Base-by-base conservation (phyloP, 2,888 invertebrate species). In the Leptogaster cylindrica region DNA sequence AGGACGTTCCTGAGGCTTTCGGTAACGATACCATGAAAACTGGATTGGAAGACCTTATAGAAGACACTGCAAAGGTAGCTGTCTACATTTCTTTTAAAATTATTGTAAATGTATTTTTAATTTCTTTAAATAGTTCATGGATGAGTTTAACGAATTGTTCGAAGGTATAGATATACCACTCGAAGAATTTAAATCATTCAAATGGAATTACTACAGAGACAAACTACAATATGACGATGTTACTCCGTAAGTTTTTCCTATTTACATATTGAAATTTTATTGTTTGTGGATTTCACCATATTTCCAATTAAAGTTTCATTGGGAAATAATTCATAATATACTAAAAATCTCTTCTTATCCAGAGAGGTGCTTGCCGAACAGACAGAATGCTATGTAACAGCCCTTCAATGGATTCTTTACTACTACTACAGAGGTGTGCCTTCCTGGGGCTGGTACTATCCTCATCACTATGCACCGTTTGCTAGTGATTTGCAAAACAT, bases 391-490 rank as follows among this genome's bases (percentile, higher is more conserved):
- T 99, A 97, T 78, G 90, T 98, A 7, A 84, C 90, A 39, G 97
- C 96, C 0, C 88, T 99, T 52, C 97, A 98, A 75, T 99, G 98
- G 98, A 95, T 95, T 77, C 83, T 98, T 14, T 87, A 91, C 77
- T 99, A 99, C 80, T 99, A 99, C 80, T 98, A 96, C 81, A 89
- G 93, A 75, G 98, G 98, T 4, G 94, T 96, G 46, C 91, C 92
- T 58, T 97, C 96, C 0, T 99, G 99, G 99, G 92, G 94, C 27
- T 99, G 98, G 98, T 97, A 86, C 82, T 99, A 97, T 81, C 96
- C 97, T 0, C 93, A 94, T 77, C 97, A 99, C 81, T 99, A 98
- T 81, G 93, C 97, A 0, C 98, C 98, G 0, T 97, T 91, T 78
- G 91, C 97, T 73, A 97, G 97, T 2, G 98, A 98, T 78, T 87